Evolutionary conservation across 2,888 invertebrate genomes (phyloP).

Genomic region (Heteropelma amictum): DNA sequence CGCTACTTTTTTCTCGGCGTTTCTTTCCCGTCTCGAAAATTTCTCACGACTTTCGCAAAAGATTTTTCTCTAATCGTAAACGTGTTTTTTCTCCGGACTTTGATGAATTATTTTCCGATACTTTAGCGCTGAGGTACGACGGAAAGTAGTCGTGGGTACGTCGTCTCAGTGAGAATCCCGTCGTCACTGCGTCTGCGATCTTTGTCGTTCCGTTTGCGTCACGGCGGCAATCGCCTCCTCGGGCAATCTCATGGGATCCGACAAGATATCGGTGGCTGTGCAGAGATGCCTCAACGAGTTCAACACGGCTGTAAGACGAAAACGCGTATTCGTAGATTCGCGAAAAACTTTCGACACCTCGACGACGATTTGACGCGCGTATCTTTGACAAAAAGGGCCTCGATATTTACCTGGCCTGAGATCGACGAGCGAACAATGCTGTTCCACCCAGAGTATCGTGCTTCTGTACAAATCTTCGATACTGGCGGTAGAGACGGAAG

Average conservation of each 20-base stretch:
- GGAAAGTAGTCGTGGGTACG: too few relatives aligned
- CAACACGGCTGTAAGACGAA: conserved; percentile 86
- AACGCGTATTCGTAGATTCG: conserved; percentile 8
- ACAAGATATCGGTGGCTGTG: conserved; percentile 94
- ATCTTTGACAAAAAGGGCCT: too few relatives aligned
- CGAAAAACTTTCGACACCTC: background rate
- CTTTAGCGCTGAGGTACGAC: too few relatives aligned
- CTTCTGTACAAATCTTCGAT: conserved; percentile 95
- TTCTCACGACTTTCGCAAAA: too few relatives aligned
- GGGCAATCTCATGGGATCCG: conserved; percentile 91
- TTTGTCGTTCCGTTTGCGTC: conserved; percentile 69
- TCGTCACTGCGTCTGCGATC: conserved; percentile 52
- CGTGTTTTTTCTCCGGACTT: too few relatives aligned
- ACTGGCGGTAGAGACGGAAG: conserved; percentile 94
- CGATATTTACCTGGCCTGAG: conserved; percentile 93
- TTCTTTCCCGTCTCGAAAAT: too few relatives aligned
- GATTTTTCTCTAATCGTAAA: too few relatives aligned
- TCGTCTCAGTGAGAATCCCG: too few relatives aligned
- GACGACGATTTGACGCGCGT: too few relatives aligned
- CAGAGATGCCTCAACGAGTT: conserved; percentile 94
- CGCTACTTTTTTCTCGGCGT: too few relatives aligned
- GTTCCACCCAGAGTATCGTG: conserved; percentile 96
- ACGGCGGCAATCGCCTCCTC: conserved; percentile 93
- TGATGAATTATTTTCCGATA: too few relatives aligned
- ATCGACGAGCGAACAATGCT: conserved; percentile 96